These are phyloP conservation scores for Biston stratarius DNA, from an alignment of 2,888 invertebrate species.

Conservation along the genomic window DNA sequence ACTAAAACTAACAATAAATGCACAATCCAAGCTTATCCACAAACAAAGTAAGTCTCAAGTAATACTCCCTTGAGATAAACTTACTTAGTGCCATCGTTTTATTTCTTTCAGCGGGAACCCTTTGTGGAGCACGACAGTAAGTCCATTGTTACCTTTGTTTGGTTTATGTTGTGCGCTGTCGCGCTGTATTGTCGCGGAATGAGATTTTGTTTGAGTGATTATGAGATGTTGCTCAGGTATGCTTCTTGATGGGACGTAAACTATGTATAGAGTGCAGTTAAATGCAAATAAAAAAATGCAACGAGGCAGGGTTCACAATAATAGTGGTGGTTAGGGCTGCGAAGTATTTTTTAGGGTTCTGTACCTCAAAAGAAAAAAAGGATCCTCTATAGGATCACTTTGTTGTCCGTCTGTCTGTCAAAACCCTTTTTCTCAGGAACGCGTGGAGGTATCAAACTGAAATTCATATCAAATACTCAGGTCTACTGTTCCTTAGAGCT, in stretches of 20 bases:
- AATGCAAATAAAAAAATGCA: too few relatives aligned
- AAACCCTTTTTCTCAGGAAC: too few relatives aligned
- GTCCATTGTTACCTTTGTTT: slow-evolving; percentile 68
- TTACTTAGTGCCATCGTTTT: slow-evolving; percentile 39
- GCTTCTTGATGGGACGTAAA: slow-evolving; percentile 8
- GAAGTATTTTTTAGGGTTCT: too few relatives aligned
- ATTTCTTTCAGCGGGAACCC: slow-evolving; percentile 56
- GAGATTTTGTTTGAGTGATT: slow-evolving; percentile 37
- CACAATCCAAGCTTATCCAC: slow-evolving; percentile 21
- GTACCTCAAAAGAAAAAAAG: too few relatives aligned
- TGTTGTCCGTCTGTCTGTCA: too few relatives aligned
- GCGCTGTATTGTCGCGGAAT: slow-evolving; percentile 50
- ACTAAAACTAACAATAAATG: slow-evolving; percentile 15
- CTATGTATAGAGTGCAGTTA: background rate
- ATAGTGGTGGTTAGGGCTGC: too few relatives aligned
- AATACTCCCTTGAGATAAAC: slow-evolving; percentile 43
- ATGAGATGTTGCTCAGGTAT: slow-evolving; percentile 13
- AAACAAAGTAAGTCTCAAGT: slow-evolving; percentile 41
- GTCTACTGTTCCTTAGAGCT: too few relatives aligned
- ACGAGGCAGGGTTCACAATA: too few relatives aligned
- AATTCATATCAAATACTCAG: too few relatives aligned
- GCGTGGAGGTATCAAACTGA: too few relatives aligned
- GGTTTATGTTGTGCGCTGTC: slow-evolving; percentile 68
- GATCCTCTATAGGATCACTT: too few relatives aligned
- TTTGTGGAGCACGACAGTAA: slow-evolving; percentile 54